Evolutionary conservation across 1,140 invertebrate genomes (phyloP).

Genomic region (Rhyzopertha dominica): DNA sequence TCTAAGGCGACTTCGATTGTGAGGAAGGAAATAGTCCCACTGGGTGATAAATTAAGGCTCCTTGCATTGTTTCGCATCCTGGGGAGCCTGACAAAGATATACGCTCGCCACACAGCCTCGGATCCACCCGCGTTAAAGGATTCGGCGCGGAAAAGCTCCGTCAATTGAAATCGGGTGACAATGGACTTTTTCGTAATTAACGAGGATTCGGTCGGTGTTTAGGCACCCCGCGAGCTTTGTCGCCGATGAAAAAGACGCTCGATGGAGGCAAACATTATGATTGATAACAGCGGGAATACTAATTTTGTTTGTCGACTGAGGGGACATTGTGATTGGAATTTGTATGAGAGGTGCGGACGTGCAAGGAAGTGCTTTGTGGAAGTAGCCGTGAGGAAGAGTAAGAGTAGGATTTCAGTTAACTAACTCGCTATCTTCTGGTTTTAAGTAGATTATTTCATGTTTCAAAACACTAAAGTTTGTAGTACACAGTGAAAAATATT

Average conservation of each 20-base stretch:
- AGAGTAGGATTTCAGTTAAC: too few relatives aligned
- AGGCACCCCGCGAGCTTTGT: too few relatives aligned
- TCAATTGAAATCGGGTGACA: conserved; percentile 35
- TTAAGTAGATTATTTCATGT: too few relatives aligned
- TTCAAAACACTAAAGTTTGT: too few relatives aligned
- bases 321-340: too few relatives aligned
- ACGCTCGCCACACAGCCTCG: conserved; percentile 27
- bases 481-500: too few relatives aligned
- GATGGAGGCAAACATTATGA: conserved; percentile 17
- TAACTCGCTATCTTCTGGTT: too few relatives aligned
- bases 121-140: conserved; percentile 30
- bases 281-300: conserved; percentile 13
- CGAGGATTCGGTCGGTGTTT: conserved; percentile 24
- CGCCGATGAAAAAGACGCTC: too few relatives aligned
- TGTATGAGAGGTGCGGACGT: too few relatives aligned
- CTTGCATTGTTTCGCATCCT: conserved; percentile 35
- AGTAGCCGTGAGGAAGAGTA: too few relatives aligned
- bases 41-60: conserved; percentile 38
- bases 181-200: conserved; percentile 37
- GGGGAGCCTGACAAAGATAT: conserved; percentile 37
- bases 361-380: too few relatives aligned
- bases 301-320: too few relatives aligned
- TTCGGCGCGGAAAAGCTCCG: conserved; percentile 28
- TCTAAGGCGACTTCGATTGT: conserved; percentile 35
- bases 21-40: conserved; percentile 37